Evolutionary conservation across 2,113 vertebrate genomes (phyloP).

Genomic region (Probosciger aterrimus): DNA sequence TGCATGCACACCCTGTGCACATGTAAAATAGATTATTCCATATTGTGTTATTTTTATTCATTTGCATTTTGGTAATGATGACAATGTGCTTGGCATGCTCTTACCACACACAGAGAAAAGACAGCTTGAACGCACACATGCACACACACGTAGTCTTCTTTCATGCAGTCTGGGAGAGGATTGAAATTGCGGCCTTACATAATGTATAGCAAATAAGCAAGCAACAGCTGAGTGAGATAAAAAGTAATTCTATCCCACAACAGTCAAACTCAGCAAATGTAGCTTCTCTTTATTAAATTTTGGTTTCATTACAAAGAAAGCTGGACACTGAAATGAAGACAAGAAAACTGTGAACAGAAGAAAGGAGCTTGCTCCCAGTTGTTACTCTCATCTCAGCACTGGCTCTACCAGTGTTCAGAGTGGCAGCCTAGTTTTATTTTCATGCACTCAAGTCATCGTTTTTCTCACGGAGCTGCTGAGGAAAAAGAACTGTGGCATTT

Average conservation of each 20-base stretch:
- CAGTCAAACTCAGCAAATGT: not conserved
- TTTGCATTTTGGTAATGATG: not conserved
- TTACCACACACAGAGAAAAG: not conserved
- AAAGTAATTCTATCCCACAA: conserved; percentile 23
- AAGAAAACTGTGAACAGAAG: not conserved
- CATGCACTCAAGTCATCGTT: not conserved
- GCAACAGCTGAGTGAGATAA: not conserved
- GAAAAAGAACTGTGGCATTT: not conserved
- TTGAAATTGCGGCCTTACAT: not conserved
- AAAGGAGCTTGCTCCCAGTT: not conserved
- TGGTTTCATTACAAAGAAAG: not conserved
- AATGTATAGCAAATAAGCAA: not conserved
- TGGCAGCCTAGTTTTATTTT: conserved; percentile 1
- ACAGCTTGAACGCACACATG: not conserved
- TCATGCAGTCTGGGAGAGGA: not conserved
- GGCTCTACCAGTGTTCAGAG: not conserved
- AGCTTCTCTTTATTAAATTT: not conserved
- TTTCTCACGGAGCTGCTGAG: not conserved
- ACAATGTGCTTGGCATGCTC: not conserved
- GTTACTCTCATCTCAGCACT: not conserved
- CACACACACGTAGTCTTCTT: not conserved
- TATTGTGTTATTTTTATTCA: not conserved
- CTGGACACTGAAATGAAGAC: not conserved
- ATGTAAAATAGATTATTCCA: not conserved
- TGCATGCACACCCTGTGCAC: not conserved